Conservation (phyloP, 2,797 vertebrate genomes). For the Phoxinus dragarum region DNA sequence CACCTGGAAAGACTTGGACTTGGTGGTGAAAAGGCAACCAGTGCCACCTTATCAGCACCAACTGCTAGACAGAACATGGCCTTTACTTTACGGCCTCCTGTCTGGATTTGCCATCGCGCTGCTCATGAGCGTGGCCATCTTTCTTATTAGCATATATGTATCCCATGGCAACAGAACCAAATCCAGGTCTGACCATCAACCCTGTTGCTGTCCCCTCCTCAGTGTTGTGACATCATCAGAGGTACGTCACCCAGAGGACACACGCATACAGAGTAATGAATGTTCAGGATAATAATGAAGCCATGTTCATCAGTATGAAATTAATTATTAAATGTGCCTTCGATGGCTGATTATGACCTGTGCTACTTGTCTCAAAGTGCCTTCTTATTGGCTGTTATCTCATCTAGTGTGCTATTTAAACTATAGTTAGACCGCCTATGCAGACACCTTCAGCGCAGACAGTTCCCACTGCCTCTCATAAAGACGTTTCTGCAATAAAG, state of each 20-base stretch:
- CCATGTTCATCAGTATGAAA: slow-evolving; percentile 6
- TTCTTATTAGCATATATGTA: slow-evolving; percentile 59
- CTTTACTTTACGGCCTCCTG: slow-evolving; percentile 78
- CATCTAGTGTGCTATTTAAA: slow-evolving; percentile 22
- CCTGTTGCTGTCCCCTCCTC: neutral
- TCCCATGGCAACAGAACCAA: slow-evolving; percentile 26
- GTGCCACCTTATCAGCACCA: slow-evolving; percentile 70
- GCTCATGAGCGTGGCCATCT: slow-evolving; percentile 41
- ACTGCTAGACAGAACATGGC: slow-evolving; percentile 70
- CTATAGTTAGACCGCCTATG: neutral
- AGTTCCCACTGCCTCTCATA: slow-evolving; percentile 40
- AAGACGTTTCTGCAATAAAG: slow-evolving; percentile 47
- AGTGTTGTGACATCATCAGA: slow-evolving; percentile 23
- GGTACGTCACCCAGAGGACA: neutral
- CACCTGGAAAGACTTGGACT: slow-evolving; percentile 71
- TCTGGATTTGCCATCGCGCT: slow-evolving; percentile 75
- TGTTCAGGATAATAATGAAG: slow-evolving; percentile 21
- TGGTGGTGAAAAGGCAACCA: slow-evolving; percentile 73
- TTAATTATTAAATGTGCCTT: slow-evolving; percentile 29
- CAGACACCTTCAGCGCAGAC: slow-evolving; percentile 16
- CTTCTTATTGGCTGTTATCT: slow-evolving; percentile 24
- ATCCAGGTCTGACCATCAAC: neutral
- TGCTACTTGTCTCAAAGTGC: slow-evolving; percentile 3
- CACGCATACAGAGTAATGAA: neutral
- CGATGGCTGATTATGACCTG: slow-evolving; percentile 34